Evolutionary conservation across 2,888 invertebrate species (phyloP), one percentile per base, ranked within the genome.

Genomic region (Ellobium chinense): DNA sequence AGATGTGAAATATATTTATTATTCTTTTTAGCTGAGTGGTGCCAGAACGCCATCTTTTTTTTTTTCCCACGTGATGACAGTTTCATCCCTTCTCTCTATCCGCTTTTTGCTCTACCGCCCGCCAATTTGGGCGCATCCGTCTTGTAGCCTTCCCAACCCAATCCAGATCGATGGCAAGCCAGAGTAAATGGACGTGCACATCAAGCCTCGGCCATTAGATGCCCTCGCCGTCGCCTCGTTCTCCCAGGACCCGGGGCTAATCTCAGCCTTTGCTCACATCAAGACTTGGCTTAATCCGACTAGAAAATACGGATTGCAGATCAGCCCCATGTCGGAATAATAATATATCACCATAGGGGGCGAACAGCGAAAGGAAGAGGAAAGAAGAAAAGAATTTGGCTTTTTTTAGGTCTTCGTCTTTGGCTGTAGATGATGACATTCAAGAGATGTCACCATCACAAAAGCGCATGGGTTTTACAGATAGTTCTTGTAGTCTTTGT

Each of bases 71-170:
- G n/a, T n/a, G 27, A 18, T 34, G 37, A 31, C 36, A 24, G 36
- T 62, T 18, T 34, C 74, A 24, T 27, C 56, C 75, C 12, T 46
- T 75, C 75, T 65, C 46, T 65, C 75, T 37, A 34, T 75, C 65
- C 63, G 31, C 1, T 65, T 75, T 75, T 75, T 65, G 34, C 65
- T 65, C 63, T 75, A 31, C 58, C 75, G 31, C 66, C 62, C 76
- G 14, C 56, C 74, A 63, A 63, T 74, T 63, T 74, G 39, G 74
- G 18, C 4, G 14, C 72, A 72, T 60, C 72, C 72, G 58, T 72
- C 72, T 72, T 72, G 72, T 37, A 58, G 72, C 58, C 58, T 56
- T 72, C 72, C 58, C 72, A 72, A n/a, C 56, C 58, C n/a, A 46
- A 46, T 60, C n/a, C 24, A 72, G 36, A 72, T 72, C 58, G 72